Percentiles rank a stretch among this genome's conserved stretches.
Evolutionary conservation across 2,888 invertebrate species (phyloP).

Genomic region (Brassicogethes aeneus): DNA sequence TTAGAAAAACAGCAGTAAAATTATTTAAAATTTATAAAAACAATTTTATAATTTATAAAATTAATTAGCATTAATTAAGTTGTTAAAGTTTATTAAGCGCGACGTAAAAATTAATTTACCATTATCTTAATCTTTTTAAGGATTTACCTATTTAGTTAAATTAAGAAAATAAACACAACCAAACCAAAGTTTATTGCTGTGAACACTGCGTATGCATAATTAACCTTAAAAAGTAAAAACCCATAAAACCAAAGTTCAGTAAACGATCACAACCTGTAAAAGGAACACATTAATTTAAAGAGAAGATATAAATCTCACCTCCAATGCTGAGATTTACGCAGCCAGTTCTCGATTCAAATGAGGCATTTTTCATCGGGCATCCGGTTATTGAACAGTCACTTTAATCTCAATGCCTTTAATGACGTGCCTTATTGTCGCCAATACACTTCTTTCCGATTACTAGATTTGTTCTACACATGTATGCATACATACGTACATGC

Average conservation of each 20-base stretch:
- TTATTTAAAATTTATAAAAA: too few species aligned
- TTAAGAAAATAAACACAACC: too few species aligned
- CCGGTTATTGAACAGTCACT: conserved; percentile 22
- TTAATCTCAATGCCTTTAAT: conserved; percentile 11
- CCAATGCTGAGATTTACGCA: conserved; percentile 27
- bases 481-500: too few species aligned
- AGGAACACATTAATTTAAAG: conserved; percentile 25
- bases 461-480: too few species aligned
- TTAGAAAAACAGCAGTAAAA: too few species aligned
- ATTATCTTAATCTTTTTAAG: too few species aligned
- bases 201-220: conserved; percentile 1
- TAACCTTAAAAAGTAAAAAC: conserved; percentile 3
- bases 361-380: conserved; percentile 23
- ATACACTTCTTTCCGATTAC: too few species aligned
- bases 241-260: conserved; percentile 12
- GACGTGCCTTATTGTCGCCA: conserved; percentile 8
- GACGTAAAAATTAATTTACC: too few species aligned
- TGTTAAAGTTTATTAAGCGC: too few species aligned
- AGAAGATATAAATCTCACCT: conserved; percentile 27
- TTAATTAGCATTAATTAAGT: too few species aligned
- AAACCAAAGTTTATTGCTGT: not conserved
- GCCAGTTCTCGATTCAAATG: conserved; percentile 23
- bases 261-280: conserved; percentile 12
- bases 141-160: too few species aligned
- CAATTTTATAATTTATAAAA: too few species aligned